Percentiles rank a stretch among this genome's conserved stretches.
Evolutionary conservation across 2,113 vertebrate genomes (phyloP).

Genomic region (Hemiscyllium ocellatum): DNA sequence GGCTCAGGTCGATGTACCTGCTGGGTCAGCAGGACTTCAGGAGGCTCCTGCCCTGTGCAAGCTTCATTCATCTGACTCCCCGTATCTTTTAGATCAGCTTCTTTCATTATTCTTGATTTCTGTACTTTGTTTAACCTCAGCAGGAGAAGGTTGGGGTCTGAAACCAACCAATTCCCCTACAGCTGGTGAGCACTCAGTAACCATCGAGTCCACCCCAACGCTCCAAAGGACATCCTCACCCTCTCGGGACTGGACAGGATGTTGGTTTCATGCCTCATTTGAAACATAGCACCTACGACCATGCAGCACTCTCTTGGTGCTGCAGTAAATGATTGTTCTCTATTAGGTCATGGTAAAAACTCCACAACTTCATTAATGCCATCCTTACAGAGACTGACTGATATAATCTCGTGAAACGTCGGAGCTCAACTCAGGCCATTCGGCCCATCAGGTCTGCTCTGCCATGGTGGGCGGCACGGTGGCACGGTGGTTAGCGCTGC

Average conservation of each 20-base stretch:
- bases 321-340: too few relatives aligned
- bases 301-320: too few relatives aligned
- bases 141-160: neutral
- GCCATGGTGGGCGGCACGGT: too few relatives aligned
- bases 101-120: neutral
- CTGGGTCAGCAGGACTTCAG: neutral
- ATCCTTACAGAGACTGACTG: too few relatives aligned
- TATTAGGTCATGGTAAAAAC: too few relatives aligned
- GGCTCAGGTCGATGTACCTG: neutral
- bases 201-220: too few relatives aligned
- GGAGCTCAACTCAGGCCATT: too few relatives aligned
- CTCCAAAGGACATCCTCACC: neutral
- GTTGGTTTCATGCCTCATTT: neutral
- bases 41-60: neutral
- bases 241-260: neutral
- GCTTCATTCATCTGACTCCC: neutral
- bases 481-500: too few relatives aligned
- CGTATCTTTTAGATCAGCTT: neutral
- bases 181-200: too few relatives aligned
- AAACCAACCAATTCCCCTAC: neutral
- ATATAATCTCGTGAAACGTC: too few relatives aligned
- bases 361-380: too few relatives aligned
- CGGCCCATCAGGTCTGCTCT: too few relatives aligned
- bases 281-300: neutral
- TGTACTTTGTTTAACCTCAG: neutral